A percentile compares a stretch with the other conserved stretches of the same genome.
phyloP scores from a whole-genome alignment of 2,888 invertebrate genomes.

The Agonopterix heracliana region DNA sequence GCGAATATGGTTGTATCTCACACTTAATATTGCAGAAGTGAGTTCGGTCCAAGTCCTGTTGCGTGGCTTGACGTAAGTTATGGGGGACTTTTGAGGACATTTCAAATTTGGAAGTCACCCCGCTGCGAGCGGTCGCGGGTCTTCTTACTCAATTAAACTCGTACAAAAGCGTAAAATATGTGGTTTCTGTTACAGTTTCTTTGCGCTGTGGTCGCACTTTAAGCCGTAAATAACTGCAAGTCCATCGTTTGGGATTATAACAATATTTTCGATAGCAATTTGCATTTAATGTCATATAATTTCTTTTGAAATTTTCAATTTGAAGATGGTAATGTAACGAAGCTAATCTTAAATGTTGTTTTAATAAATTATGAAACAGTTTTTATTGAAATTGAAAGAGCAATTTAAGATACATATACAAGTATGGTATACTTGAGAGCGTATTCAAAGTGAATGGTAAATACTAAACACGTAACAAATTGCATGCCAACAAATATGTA shows the following conservation, averaged over 20 bases:
- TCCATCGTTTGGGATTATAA: slow-evolving; percentile 66
- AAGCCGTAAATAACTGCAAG: slow-evolving; percentile 59
- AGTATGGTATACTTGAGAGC: no score
- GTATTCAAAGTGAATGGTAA: no score
- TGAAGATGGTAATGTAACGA: slow-evolving; percentile 7
- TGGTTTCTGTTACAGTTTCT: slow-evolving; percentile 66
- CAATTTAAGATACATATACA: no score
- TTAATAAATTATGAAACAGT: no score
- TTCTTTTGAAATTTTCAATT: slow-evolving; percentile 18
- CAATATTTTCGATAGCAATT: slow-evolving; percentile 62
- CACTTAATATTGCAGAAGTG: slow-evolving; percentile 66
- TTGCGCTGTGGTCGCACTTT: slow-evolving; percentile 41
- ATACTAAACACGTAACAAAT: no score
- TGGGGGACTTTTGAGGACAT: slow-evolving; percentile 60
- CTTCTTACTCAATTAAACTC: slow-evolving; percentile 71
- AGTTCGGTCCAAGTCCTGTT: slow-evolving; percentile 46
- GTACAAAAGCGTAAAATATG: slow-evolving; percentile 71
- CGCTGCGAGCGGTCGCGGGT: slow-evolving; percentile 58
- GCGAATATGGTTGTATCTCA: slow-evolving; percentile 67
- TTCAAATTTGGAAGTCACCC: slow-evolving; percentile 67
- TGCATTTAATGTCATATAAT: slow-evolving; percentile 33
- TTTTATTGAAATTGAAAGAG: no score
- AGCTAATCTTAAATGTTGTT: slow-evolving; percentile 1
- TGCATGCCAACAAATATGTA: no score
- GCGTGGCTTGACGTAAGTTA: slow-evolving; percentile 62